Base-by-base conservation (phyloP, 2,797 vertebrate genomes). In the Sylvia borin region DNA sequence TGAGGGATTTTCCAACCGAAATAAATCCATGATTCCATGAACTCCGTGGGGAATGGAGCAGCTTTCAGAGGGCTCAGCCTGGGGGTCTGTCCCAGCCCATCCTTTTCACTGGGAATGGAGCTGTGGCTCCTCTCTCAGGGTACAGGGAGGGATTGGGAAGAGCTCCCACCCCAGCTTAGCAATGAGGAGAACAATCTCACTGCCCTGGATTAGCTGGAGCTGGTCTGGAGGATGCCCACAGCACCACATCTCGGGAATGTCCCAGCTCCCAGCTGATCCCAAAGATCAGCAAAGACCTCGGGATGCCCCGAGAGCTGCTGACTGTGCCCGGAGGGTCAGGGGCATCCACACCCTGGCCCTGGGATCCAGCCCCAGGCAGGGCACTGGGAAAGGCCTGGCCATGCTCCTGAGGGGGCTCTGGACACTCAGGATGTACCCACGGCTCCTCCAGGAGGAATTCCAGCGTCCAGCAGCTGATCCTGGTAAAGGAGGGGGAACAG, bases 241-340 rank as follows among this genome's bases (percentile, higher is more conserved):
- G 29, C 62, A 6, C 12, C 62, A 34, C 17, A 5, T 2, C 20
- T 27, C 1, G 1, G 80, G 47, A 60, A 47, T 2, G 40, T n/a
- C 40, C 54, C 40, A 6, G 40, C 27, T 10, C 17, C 1, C 9
- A 51, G 43, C 19, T 13, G 72, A 31, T 9, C 40, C 64, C 48
- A 25, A 4, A 31, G 55, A 12, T 4, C 18, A 11, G 50, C 50
- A 29, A 29, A 51, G 47, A 9, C 19, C 20, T 55, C 13, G 7
- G 53, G 19, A 21, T 55, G 19, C 11, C 24, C 7, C 0, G 1
- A 13, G 43, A 10, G 38, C 26, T 0, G 0, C 5, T 10, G 53
- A 38, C 43, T 1, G 1, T 29, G 29, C 13, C 53, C 0, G 0
- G 24, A 29, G 64, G 7, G 13, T 47, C 14, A 64, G 40, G 62